Evolutionary conservation across 2,888 invertebrate genomes (phyloP).

Genomic region (Hedya salicella): DNA sequence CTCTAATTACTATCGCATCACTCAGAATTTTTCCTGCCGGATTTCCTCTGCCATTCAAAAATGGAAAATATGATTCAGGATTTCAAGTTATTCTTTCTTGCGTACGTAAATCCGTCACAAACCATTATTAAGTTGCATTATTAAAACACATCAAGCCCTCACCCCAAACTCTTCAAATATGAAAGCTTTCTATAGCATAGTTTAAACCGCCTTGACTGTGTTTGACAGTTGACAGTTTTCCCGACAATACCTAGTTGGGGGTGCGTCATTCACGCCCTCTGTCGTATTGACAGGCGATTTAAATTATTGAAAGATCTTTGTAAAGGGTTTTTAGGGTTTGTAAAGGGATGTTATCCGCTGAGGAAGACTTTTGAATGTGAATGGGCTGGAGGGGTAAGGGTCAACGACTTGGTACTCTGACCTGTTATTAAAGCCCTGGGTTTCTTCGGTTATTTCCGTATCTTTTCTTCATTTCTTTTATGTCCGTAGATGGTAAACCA

Average conservation of each 20-base stretch:
- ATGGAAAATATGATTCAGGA: background rate
- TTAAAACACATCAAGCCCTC: slow-evolving; percentile 36
- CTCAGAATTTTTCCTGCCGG: too few relatives aligned
- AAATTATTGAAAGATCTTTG: slow-evolving; percentile 77
- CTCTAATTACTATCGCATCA: too few relatives aligned
- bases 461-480: background rate
- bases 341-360: slow-evolving; percentile 29
- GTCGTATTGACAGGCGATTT: slow-evolving; percentile 76
- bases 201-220: slow-evolving; percentile 82
- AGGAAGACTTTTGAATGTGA: slow-evolving; percentile 2
- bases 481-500: background rate
- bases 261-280: slow-evolving; percentile 70
- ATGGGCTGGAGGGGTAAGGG: slow-evolving; percentile 18
- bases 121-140: slow-evolving; percentile 22
- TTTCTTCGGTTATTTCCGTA: too few relatives aligned
- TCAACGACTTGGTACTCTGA: slow-evolving; percentile 34
- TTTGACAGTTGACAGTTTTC: slow-evolving; percentile 85
- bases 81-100: background rate
- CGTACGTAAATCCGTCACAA: background rate
- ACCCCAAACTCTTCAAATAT: slow-evolving; percentile 66
- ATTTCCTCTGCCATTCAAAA: background rate
- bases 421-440: slow-evolving; percentile 10
- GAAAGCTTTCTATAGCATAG: slow-evolving; percentile 77
- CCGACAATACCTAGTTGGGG: slow-evolving; percentile 79
- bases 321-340: slow-evolving; percentile 55